These are phyloP conservation scores for Monoplex corrugatus DNA, from an alignment of 2,888 invertebrate genomes.

Conservation along the genomic window DNA sequence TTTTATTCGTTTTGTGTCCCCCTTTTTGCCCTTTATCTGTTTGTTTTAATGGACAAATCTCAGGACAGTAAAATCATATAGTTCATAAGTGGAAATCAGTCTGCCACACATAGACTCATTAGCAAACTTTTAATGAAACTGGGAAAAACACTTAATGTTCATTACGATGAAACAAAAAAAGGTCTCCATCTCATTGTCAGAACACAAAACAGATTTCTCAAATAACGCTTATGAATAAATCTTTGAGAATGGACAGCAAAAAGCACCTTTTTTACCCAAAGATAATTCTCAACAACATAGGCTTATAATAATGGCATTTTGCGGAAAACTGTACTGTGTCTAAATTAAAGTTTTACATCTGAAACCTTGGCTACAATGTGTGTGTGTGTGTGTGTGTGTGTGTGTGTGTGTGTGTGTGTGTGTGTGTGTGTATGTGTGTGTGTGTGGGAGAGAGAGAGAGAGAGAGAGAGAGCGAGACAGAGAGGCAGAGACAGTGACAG, in stretches of 20 bases:
- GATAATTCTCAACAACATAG: neutral
- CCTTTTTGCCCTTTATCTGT: neutral
- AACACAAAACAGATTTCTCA: neutral
- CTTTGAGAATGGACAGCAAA: neutral
- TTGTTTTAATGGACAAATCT: neutral
- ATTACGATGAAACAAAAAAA: no score
- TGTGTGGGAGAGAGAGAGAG: no score
- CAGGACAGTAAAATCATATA: no score
- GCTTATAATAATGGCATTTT: neutral
- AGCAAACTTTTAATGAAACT: no score
- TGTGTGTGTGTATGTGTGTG: no score
- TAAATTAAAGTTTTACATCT: neutral
- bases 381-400: neutral
- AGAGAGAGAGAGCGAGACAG: no score
- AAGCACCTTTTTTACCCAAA: neutral
- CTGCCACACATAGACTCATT: no score
- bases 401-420: neutral
- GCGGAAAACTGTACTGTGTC: neutral
- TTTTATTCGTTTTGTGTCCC: neutral
- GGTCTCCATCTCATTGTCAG: neutral
- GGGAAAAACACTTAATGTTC: no score
- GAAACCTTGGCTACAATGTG: neutral
- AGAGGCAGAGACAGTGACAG: neutral
- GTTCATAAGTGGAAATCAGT: no score
- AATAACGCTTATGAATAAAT: neutral